These are phyloP conservation scores for Arge pagana DNA, from an alignment of 2,888 invertebrate genomes.

Conservation along the genomic window DNA sequence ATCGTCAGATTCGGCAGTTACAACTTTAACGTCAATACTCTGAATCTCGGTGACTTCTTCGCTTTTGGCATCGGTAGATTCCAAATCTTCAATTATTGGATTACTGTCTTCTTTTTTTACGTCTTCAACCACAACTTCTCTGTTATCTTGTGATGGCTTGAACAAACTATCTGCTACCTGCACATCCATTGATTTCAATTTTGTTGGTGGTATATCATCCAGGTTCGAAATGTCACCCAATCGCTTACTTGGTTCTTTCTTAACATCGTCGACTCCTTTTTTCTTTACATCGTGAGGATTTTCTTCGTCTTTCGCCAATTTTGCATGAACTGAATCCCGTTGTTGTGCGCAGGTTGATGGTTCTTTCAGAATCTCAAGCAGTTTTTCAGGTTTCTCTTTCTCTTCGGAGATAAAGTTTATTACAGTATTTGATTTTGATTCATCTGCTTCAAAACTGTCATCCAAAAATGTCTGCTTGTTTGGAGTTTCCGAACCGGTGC, in stretches of 20 bases:
- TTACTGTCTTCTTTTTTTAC: slow-evolving; percentile 29
- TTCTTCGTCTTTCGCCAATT: too few relatives aligned
- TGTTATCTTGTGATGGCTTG: slow-evolving; percentile 27
- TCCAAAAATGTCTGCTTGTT: too few relatives aligned
- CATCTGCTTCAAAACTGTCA: slow-evolving; percentile 19
- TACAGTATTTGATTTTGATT: slow-evolving; percentile 8
- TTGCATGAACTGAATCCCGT: too few relatives aligned
- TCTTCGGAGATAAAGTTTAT: not conserved
- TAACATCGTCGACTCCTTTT: too few relatives aligned
- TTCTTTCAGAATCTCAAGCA: slow-evolving; percentile 3
- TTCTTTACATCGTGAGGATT: too few relatives aligned
- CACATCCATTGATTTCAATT: slow-evolving; percentile 36
- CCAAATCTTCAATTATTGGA: slow-evolving; percentile 8
- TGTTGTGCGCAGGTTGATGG: too few relatives aligned
- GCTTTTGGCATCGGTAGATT: slow-evolving; percentile 10
- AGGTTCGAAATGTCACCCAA: slow-evolving; percentile 31
- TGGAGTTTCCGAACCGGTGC: too few relatives aligned
- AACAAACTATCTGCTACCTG: slow-evolving; percentile 12
- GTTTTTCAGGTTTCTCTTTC: slow-evolving; percentile 18
- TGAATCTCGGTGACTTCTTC: slow-evolving; percentile 34
- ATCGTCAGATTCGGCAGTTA: slow-evolving; percentile 39
- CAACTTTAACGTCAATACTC: slow-evolving; percentile 35
- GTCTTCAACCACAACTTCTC: slow-evolving; percentile 35
- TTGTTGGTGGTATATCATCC: slow-evolving; percentile 42
- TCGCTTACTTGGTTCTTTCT: slow-evolving; percentile 41